Evolutionary conservation across 2,797 vertebrate species (phyloP).

Genomic region (Schizopygopsis malacanthus): DNA sequence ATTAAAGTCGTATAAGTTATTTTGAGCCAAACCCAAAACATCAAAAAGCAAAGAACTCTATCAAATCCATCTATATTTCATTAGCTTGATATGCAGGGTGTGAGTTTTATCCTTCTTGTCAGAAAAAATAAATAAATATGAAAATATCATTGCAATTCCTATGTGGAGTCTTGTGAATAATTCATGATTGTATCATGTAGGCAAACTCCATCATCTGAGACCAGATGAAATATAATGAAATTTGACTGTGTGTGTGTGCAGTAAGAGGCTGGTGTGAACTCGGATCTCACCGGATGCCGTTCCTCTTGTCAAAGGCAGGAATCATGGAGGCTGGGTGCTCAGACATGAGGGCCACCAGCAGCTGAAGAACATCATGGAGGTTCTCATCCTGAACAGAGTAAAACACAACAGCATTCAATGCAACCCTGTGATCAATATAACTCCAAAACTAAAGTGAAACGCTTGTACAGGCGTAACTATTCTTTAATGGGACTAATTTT

Average conservation of each 20-base stretch:
- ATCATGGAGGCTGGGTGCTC: slow-evolving; percentile 95
- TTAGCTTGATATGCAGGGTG: slow-evolving; percentile 56
- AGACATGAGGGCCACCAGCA: slow-evolving; percentile 96
- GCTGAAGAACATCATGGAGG: slow-evolving; percentile 94
- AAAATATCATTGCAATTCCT: slow-evolving; percentile 61
- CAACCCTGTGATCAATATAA: not conserved
- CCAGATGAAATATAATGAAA: slow-evolving; percentile 42
- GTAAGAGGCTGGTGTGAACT: slow-evolving; percentile 20
- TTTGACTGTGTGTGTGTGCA: slow-evolving; percentile 12
- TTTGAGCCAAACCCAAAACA: slow-evolving; percentile 42
- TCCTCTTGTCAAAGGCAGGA: slow-evolving; percentile 95
- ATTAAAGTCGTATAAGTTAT: slow-evolving; percentile 46
- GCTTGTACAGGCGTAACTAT: not conserved
- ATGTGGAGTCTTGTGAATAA: slow-evolving; percentile 63
- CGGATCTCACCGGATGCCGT: slow-evolving; percentile 88
- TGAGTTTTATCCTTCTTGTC: slow-evolving; percentile 60
- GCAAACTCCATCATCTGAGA: slow-evolving; percentile 32
- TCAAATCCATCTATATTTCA: slow-evolving; percentile 66
- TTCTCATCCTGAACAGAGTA: slow-evolving; percentile 88
- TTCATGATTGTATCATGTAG: slow-evolving; percentile 61
- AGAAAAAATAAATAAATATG: slow-evolving; percentile 66
- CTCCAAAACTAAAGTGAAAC: not conserved
- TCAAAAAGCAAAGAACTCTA: slow-evolving; percentile 52
- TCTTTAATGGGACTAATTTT: not conserved
- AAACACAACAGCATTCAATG: not conserved